phyloP scores from a whole-genome alignment of 1,140 invertebrate species.

The Paraescarpia echinospica region DNA sequence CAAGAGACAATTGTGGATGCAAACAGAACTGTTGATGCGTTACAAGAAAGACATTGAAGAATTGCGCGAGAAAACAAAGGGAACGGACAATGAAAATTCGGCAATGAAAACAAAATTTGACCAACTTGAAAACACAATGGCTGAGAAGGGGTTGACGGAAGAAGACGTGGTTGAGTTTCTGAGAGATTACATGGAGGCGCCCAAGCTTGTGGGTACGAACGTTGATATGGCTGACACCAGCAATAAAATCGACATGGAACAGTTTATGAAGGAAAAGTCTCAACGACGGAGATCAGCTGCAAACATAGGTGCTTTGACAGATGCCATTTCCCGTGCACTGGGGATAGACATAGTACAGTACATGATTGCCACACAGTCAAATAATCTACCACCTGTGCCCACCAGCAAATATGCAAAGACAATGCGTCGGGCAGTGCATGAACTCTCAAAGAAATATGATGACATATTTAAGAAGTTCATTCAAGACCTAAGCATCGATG shows the following conservation, averaged over 20 bases:
- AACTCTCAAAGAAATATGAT: not conserved
- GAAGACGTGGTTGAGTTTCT: not conserved
- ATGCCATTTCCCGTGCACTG: not conserved
- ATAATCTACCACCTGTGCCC: not conserved
- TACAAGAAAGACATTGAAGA: not conserved
- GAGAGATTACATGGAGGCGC: slow-evolving; percentile 4
- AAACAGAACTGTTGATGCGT: slow-evolving; percentile 1
- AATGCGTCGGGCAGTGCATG: not conserved
- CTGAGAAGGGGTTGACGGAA: not conserved
- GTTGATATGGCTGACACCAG: not conserved
- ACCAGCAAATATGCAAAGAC: not conserved
- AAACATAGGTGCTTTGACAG: not conserved
- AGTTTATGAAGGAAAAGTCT: not conserved
- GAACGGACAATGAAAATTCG: not conserved
- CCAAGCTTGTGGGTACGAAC: not conserved
- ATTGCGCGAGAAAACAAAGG: not conserved
- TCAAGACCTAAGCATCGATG: not conserved
- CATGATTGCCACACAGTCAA: slow-evolving; percentile 5
- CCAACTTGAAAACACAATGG: not conserved
- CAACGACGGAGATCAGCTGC: not conserved
- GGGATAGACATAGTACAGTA: slow-evolving; percentile 9
- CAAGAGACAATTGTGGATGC: not conserved
- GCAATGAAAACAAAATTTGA: not conserved
- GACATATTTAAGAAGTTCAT: slow-evolving; percentile 17
- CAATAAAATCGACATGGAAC: not conserved